These are phyloP conservation scores for Urocitellus parryii DNA, from an alignment of 2,113 vertebrate genomes.

Conservation along the genomic window DNA sequence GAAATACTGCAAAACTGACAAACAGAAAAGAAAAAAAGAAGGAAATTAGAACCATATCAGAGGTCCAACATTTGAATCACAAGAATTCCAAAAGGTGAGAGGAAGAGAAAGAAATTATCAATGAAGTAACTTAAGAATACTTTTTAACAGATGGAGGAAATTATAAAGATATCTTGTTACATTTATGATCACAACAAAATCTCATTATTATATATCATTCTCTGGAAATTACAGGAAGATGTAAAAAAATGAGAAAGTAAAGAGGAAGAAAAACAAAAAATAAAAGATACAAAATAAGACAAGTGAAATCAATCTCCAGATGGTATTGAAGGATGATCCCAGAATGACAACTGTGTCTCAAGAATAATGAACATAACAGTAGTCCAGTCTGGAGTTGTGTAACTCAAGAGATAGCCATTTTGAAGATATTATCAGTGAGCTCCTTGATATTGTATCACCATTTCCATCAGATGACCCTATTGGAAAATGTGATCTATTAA, in stretches of 20 bases:
- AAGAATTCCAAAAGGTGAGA: neutral
- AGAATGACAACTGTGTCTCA: neutral
- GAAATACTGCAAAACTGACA: neutral
- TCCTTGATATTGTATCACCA: neutral
- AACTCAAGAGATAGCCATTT: neutral
- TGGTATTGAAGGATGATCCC: neutral
- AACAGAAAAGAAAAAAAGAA: neutral
- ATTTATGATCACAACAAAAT: neutral
- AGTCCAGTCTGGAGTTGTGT: neutral
- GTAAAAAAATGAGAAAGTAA: neutral
- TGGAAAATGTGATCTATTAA: neutral
- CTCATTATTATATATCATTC: neutral
- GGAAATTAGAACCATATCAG: neutral
- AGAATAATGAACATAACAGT: neutral
- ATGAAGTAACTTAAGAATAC: neutral
- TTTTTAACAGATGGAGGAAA: neutral
- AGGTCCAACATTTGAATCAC: neutral
- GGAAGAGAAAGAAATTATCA: neutral
- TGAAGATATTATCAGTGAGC: neutral
- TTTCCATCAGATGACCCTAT: neutral
- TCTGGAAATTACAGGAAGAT: neutral
- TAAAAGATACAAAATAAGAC: neutral
- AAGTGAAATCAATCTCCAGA: neutral
- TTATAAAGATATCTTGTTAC: neutral
- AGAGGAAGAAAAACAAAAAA: neutral